These are phyloP conservation scores for Glyptemys insculpta DNA, from an alignment of 2,797 vertebrate genomes.

Conservation along the genomic window DNA sequence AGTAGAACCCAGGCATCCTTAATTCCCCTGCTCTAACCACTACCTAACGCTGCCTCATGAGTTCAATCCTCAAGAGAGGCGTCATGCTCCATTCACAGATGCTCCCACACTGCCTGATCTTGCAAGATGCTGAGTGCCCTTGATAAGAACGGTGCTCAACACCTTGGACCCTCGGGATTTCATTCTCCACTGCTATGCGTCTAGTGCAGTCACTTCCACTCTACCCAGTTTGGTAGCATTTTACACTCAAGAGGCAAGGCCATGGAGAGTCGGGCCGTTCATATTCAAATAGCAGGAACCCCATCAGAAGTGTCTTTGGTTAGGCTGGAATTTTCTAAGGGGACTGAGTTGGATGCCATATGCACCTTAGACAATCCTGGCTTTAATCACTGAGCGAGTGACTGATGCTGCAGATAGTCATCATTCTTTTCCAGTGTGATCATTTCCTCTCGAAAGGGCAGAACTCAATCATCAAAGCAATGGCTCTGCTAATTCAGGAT, in stretches of 20 bases:
- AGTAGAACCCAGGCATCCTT: neutral
- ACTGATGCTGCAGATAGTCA: neutral
- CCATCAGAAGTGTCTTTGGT: neutral
- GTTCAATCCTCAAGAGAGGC: accelerated
- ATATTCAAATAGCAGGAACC: neutral
- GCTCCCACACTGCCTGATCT: neutral
- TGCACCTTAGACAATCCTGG: neutral
- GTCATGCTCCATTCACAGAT: neutral
- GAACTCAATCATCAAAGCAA: constrained; percentile 52
- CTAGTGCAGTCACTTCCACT: neutral
- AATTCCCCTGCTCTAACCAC: neutral
- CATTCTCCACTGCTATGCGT: neutral
- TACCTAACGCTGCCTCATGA: neutral
- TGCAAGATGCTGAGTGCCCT: neutral
- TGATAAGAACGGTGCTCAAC: neutral
- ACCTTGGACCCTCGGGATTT: neutral
- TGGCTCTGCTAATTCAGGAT: constrained; percentile 68
- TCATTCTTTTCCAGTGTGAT: constrained; percentile 51
- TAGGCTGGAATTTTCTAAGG: neutral
- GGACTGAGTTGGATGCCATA: neutral
- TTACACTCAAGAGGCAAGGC: neutral
- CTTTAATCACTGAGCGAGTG: accelerated
- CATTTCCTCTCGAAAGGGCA: constrained; percentile 39
- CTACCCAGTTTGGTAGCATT: neutral
- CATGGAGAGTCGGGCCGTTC: accelerated